Evolutionary conservation across 2,797 vertebrate species (phyloP).

Genomic region (Oryzias dopingdopingensis): DNA sequence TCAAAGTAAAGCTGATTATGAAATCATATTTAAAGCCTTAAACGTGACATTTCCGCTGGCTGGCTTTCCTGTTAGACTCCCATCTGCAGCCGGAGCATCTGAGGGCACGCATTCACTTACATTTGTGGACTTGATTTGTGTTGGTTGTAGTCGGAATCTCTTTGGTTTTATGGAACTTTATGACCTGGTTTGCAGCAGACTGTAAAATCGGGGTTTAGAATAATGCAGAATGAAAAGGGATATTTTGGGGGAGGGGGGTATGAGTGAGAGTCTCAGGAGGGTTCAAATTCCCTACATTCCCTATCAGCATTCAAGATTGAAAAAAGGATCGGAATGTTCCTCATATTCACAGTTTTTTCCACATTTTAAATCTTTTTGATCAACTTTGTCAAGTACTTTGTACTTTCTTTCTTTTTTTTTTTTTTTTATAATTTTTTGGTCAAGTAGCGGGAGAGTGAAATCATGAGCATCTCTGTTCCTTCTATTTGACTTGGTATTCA

Average conservation of each 20-base stretch:
- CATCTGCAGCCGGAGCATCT: not conserved
- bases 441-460: not conserved
- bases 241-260: not conserved
- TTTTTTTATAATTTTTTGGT: constrained; percentile 4
- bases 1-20: not conserved
- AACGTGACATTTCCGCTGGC: constrained; percentile 4
- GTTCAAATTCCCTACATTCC: constrained; percentile 42
- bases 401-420: constrained; percentile 22
- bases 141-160: constrained; percentile 4
- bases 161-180: not conserved
- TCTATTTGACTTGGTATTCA: constrained; percentile 46
- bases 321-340: constrained; percentile 9
- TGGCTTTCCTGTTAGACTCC: not conserved
- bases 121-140: not conserved
- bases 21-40: not conserved
- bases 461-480: constrained; percentile 27
- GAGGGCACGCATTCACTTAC: not conserved
- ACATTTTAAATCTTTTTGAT: constrained; percentile 12
- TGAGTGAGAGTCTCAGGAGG: constrained; percentile 26
- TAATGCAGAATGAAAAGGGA: constrained; percentile 5
- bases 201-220: constrained; percentile 6
- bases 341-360: constrained; percentile 1
- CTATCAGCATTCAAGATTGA: constrained; percentile 13
- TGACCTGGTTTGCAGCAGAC: constrained; percentile 4
- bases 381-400: constrained; percentile 36